Evolutionary conservation across 2,113 vertebrate genomes (phyloP).

Genomic region (Narcine bancroftii): DNA sequence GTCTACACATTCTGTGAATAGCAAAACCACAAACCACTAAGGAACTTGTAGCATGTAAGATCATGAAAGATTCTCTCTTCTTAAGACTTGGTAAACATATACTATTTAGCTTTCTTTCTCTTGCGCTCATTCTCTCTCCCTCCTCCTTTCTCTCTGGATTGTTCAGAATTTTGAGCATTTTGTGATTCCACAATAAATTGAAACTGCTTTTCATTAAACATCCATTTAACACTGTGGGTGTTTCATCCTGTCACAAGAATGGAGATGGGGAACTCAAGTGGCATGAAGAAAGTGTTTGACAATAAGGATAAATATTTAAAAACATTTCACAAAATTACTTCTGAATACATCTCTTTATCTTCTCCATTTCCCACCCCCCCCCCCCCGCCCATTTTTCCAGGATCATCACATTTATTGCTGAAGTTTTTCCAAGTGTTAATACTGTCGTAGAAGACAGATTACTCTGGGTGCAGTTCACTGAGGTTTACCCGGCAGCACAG

Average conservation of each 20-base stretch:
- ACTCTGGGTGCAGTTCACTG: not conserved
- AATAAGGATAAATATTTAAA: not conserved
- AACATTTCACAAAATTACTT: not conserved
- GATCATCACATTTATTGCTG: not conserved
- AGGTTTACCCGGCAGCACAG: not conserved
- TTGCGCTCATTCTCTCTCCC: too few species aligned
- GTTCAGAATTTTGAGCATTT: not conserved
- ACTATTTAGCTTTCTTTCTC: not conserved
- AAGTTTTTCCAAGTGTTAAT: not conserved
- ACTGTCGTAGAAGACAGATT: not conserved
- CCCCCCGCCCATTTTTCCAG: too few species aligned
- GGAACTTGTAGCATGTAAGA: slow-evolving; percentile 19
- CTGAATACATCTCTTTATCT: not conserved
- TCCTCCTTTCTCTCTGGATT: not conserved
- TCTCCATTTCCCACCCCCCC: too few species aligned
- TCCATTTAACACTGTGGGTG: not conserved
- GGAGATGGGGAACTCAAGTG: not conserved
- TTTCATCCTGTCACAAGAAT: not conserved
- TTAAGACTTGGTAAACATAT: too few species aligned
- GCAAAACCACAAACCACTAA: slow-evolving; percentile 35
- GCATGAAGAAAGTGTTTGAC: not conserved
- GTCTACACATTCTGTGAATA: slow-evolving; percentile 28
- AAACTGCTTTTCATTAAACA: not conserved
- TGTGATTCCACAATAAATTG: not conserved
- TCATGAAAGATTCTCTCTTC: slow-evolving; percentile 12